A percentile compares a stretch with the other conserved stretches of the same genome.
Evolutionary conservation across 2,797 vertebrate species (phyloP).

Genomic region (Cossypha caffra): DNA sequence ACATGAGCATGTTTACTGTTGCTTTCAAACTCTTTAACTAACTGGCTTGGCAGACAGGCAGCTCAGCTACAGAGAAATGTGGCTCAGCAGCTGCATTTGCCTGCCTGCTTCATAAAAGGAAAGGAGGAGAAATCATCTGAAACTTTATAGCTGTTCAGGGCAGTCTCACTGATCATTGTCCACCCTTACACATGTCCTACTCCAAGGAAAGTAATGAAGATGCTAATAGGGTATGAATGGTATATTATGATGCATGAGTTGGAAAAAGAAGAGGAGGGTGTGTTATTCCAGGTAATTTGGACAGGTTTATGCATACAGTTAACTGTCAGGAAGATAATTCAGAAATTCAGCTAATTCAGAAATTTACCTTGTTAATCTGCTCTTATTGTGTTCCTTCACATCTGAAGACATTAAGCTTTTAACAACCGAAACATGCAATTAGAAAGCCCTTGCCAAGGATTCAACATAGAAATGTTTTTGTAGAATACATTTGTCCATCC

Average conservation of each 20-base stretch:
- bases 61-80: neutral
- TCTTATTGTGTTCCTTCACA: neutral
- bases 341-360: neutral
- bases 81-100: slow-evolving; percentile 13
- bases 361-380: neutral
- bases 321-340: neutral
- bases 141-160: neutral
- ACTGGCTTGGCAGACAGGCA: slow-evolving; percentile 37
- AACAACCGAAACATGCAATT: neutral
- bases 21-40: slow-evolving; percentile 49
- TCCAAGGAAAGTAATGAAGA: slow-evolving; percentile 8
- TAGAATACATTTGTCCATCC: neutral
- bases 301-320: neutral
- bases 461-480: neutral
- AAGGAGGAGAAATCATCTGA: slow-evolving; percentile 14
- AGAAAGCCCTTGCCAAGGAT: neutral
- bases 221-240: neutral
- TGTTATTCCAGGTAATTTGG: slow-evolving; percentile 31
- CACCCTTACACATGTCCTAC: slow-evolving; percentile 10
- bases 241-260: neutral
- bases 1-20: slow-evolving; percentile 21
- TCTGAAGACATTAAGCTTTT: neutral
- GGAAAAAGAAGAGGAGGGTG: neutral
- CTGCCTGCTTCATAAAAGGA: slow-evolving; percentile 13
- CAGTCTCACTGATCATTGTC: neutral